These are phyloP conservation scores for Heliothis subflexa DNA, from an alignment of 1,140 invertebrate species.

Conservation along the genomic window DNA sequence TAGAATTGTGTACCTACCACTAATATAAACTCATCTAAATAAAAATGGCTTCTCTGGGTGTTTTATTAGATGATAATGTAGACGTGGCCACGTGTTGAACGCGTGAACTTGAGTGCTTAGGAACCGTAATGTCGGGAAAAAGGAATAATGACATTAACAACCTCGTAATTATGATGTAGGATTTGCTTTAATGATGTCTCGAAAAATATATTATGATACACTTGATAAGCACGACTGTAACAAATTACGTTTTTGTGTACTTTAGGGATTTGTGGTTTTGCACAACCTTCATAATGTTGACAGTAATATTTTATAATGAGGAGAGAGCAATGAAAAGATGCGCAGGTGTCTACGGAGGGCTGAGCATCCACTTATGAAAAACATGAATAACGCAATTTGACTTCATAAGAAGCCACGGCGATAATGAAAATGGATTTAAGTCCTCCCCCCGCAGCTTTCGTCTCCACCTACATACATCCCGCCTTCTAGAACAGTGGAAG, in stretches of 20 bases:
- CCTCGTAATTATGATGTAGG: slow-evolving; percentile 21
- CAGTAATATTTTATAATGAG: background rate
- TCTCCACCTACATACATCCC: background rate
- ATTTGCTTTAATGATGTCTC: slow-evolving; percentile 8
- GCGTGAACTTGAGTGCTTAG: background rate
- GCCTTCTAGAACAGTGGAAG: background rate
- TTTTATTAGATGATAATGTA: slow-evolving; percentile 5
- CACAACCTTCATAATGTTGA: background rate
- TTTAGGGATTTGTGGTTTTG: background rate
- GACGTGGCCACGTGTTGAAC: slow-evolving; percentile 1
- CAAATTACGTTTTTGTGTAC: slow-evolving; percentile 1
- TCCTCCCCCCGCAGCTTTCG: background rate
- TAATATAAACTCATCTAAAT: slow-evolving; percentile 15
- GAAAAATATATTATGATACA: background rate
- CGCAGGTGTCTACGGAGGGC: background rate
- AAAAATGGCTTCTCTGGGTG: slow-evolving; percentile 8
- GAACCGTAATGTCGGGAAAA: slow-evolving; percentile 9
- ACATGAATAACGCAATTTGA: background rate
- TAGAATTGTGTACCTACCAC: slow-evolving; percentile 5
- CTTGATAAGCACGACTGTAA: background rate
- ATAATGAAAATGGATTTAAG: slow-evolving; percentile 9
- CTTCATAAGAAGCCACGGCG: background rate
- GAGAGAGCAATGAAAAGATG: background rate
- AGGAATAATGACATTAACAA: slow-evolving; percentile 12
- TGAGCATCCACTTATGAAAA: background rate